Evolutionary conservation across 2,888 invertebrate species (phyloP), one percentile per base, ranked within the genome.

Genomic region (Eristalis tenax): DNA sequence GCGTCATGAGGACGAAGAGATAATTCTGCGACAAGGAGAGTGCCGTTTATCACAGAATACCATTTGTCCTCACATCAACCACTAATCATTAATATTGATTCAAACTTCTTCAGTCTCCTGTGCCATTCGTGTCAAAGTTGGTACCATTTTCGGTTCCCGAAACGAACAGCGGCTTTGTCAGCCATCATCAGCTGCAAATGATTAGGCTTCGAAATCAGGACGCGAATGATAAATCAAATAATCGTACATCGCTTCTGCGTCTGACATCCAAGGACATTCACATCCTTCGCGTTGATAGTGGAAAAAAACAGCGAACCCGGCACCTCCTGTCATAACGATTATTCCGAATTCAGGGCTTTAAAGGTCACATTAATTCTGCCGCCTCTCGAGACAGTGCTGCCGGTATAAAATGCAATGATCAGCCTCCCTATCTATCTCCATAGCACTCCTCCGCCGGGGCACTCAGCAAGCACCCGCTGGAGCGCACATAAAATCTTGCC

Each of bases 371-470:
- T 22, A 18, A 56, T 32, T 32, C 32, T 5, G 32, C 5, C 32
- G 26, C 26, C 32, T 4, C 32, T 11, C 35, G 11, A 38, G 22
- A 10, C n/a, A n/a, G 57, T 35, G 57, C 57, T 26, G 28, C 40
- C 28, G 38, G 71, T 59, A 79, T 70, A 84, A 71, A 79, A 71
- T 80, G 84, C 84, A 84, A 71, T 76, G 84, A 80, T 75, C 80
- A 80, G 80, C 84, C 18, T 6, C n/a, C 43, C n/a, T 2, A 13
- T 50, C 18, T 8, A 4, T 18, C 50, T 8, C 8, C 18, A 8
- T 50, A 18, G 4, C 50, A 50, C 18, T 2, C 50, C 50, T 6
- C 50, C 4, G 8, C 10, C 32, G 8, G 8, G 32, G 32, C 6
- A 43, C 43, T 43, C 43, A 5, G 43, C 43, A 18, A 10, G 35